These are phyloP conservation scores for Bombus superbus DNA, from an alignment of 1,140 invertebrate species.

Conservation along the genomic window DNA sequence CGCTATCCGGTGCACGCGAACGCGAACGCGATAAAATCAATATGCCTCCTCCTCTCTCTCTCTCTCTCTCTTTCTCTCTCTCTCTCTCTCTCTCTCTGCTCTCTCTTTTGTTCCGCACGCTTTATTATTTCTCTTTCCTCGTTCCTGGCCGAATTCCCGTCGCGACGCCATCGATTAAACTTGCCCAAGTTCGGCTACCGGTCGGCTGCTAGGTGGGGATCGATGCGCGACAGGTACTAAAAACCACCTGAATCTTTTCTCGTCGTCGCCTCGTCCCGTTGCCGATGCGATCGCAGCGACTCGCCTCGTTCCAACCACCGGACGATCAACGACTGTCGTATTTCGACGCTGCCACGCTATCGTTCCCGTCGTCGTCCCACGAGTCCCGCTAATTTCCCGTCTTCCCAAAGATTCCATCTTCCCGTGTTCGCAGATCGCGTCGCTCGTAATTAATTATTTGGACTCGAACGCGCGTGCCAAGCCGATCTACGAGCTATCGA, in stretches of 20 bases:
- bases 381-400: too few relatives aligned
- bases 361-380: too few relatives aligned
- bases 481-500: too few relatives aligned
- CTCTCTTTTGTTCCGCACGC: slow-evolving; percentile 1
- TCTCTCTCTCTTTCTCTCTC: neutral
- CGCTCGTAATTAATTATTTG: too few relatives aligned
- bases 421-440: too few relatives aligned
- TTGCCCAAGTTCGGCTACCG: slow-evolving; percentile 11
- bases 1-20: slow-evolving; percentile 42
- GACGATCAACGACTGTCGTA: neutral
- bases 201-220: neutral
- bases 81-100: neutral
- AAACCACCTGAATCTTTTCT: slow-evolving; percentile 21
- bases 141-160: slow-evolving; percentile 27
- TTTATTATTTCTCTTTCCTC: slow-evolving; percentile 11
- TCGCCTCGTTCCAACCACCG: neutral
- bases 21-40: slow-evolving; percentile 51
- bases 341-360: neutral
- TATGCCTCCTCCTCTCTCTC: slow-evolving; percentile 9
- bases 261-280: neutral
- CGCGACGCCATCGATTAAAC: slow-evolving; percentile 38
- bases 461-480: rapidly evolving
- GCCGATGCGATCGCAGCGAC: too few relatives aligned
- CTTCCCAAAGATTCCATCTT: too few relatives aligned
- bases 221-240: slow-evolving; percentile 40